Base-by-base conservation (phyloP, 2,113 vertebrate species). In the Hydropotes inermis region DNA sequence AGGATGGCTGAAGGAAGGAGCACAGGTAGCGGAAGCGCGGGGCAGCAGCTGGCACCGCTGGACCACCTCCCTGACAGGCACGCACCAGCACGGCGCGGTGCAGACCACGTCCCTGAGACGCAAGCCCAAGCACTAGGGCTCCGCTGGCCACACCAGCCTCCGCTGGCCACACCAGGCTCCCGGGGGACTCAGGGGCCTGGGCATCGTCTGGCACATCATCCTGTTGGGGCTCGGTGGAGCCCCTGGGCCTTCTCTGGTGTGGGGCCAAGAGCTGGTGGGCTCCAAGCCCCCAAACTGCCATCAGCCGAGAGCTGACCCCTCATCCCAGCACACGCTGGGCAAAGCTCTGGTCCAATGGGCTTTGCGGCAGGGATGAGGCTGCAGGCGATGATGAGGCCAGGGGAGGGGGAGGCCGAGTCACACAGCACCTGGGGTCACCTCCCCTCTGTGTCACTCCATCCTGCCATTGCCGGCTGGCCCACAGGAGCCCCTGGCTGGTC, bases 81-180 rank as follows among this genome's bases (percentile, higher is more conserved):
- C 2, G 0, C 6, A 10, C 16, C 3, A 1, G 1, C 2, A 8
- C 23, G 57, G 94, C 0, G 0, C 0, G 0, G 67, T 1, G 4
- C 2, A 10, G 67, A 21, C 2, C 0, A 1, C 0, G 36, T n/a
- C 30, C 89, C n/a, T 60, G 45, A 11, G 4, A 21, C 1, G 2
- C 23, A 17, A 60, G 39, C 28, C 28, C 0, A 0, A 23, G 30
- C 4, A 0, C 43, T 0, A 3, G 36, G 11, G 23, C 12, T 14
- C n/a, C 0, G 2, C 25, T 5, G 45, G 4, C 23, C 30, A 2
- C 45, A 21, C 14, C 67, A 8, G 50, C 61, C 78, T 4, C n/a
- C 0, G 2, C 25, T 5, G 45, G 4, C 23, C 30, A 2, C 45
- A 21, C 14, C 0, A 4, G 19, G 39, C 7, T 82, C 39, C 15